Conservation (phyloP, 2,888 invertebrate genomes). For the Cryptocephalus primarius region DNA sequence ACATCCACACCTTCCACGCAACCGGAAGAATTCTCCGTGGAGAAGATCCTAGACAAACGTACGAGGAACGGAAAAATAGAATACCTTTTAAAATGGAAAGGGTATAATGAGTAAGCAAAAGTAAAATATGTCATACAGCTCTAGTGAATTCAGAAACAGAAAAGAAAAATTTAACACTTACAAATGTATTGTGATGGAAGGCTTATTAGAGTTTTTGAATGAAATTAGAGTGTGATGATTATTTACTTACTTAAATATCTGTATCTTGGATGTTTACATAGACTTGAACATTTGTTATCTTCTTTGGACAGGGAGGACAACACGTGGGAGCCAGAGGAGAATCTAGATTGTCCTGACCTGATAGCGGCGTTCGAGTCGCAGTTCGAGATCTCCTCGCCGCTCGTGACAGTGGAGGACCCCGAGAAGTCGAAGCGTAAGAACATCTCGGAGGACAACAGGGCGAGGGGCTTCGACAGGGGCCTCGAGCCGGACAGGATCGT, state of each 20-base stretch:
- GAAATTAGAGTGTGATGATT: too few species aligned
- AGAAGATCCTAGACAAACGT: slow-evolving; percentile 61
- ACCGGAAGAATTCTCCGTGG: slow-evolving; percentile 61
- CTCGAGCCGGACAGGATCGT: slow-evolving; percentile 77
- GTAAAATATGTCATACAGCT: too few species aligned
- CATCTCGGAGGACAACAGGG: slow-evolving; percentile 36
- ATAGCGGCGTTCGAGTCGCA: slow-evolving; percentile 40
- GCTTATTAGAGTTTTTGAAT: too few species aligned
- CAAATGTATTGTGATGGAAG: too few species aligned
- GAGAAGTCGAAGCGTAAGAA: slow-evolving; percentile 29
- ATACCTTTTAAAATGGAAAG: slow-evolving; percentile 56
- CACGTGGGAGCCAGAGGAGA: slow-evolving; percentile 77
- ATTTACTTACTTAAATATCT: too few species aligned
- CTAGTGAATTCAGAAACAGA: too few species aligned
- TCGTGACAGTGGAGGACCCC: slow-evolving; percentile 21
- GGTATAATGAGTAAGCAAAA: slow-evolving; percentile 47
- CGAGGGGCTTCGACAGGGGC: slow-evolving; percentile 67
- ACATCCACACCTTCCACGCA: slow-evolving; percentile 4
- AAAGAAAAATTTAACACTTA: too few species aligned
- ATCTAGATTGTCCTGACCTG: slow-evolving; percentile 65
- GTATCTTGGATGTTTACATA: too few species aligned
- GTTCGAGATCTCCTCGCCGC: slow-evolving; percentile 15
- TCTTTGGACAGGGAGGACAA: slow-evolving; percentile 42
- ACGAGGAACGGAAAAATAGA: slow-evolving; percentile 58
- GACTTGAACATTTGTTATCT: too few species aligned